A percentile compares a stretch with the other conserved stretches of the same genome.
Conservation (phyloP, 2,888 invertebrate genomes). For the Hirtodrosophila confusa region DNA sequence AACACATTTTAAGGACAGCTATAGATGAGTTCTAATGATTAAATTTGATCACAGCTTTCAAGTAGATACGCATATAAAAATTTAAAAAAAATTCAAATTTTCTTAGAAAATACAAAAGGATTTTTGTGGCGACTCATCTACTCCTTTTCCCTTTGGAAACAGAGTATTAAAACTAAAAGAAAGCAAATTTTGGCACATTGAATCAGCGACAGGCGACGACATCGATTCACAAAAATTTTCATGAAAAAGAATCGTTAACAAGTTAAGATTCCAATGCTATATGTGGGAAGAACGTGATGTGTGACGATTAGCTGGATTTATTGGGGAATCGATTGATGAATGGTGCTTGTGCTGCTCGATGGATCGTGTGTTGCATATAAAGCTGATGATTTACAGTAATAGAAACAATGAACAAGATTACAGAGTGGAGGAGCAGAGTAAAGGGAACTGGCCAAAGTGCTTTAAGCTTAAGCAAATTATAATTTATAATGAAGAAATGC, state of each 20-base stretch:
- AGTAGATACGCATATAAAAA: too few relatives aligned
- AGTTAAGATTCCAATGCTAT: slow-evolving; percentile 42
- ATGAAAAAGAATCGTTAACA: slow-evolving; percentile 40
- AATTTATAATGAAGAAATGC: slow-evolving; percentile 29
- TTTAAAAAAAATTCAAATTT: too few relatives aligned
- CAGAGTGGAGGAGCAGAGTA: not conserved
- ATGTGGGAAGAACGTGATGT: slow-evolving; percentile 39
- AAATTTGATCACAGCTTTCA: too few relatives aligned
- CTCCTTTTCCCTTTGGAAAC: not conserved
- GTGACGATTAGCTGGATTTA: slow-evolving; percentile 59
- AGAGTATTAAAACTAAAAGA: not conserved
- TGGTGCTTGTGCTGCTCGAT: slow-evolving; percentile 23
- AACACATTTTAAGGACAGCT: too few relatives aligned
- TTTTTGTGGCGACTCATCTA: too few relatives aligned
- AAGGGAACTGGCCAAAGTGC: slow-evolving; percentile 3
- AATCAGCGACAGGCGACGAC: slow-evolving; percentile 27
- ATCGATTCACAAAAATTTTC: slow-evolving; percentile 30
- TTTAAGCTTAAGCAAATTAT: slow-evolving; percentile 14
- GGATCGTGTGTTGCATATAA: slow-evolving; percentile 60
- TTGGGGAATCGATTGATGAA: slow-evolving; percentile 59
- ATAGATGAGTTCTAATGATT: too few relatives aligned
- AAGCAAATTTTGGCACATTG: not conserved
- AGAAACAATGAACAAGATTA: not conserved
- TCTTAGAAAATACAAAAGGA: too few relatives aligned
- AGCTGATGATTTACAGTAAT: slow-evolving; percentile 14